phyloP scores from a whole-genome alignment of 1,140 invertebrate species.

The Acromyrmex charruanus region DNA sequence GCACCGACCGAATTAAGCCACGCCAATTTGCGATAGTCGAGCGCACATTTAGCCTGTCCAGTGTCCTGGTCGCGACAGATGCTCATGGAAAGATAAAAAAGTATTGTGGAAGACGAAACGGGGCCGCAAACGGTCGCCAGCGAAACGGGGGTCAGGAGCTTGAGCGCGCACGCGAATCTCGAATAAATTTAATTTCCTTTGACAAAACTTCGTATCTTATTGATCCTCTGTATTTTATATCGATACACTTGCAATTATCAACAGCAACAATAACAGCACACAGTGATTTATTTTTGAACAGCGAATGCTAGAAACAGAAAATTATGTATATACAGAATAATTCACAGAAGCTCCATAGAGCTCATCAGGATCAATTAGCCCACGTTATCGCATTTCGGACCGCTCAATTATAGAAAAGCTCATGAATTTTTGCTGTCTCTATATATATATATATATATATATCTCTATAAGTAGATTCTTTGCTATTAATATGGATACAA shows the following conservation, averaged over 20 bases:
- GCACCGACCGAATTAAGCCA: conserved; percentile 58
- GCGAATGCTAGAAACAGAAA: not conserved
- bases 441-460: not conserved
- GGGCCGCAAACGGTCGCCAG: conserved; percentile 31
- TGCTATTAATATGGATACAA: conserved; percentile 6
- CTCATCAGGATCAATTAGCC: not conserved
- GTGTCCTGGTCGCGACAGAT: conserved; percentile 31
- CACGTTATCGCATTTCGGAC: not conserved
- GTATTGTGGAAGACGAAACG: conserved; percentile 63
- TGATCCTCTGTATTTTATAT: conserved; percentile 36
- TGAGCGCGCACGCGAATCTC: conserved; percentile 6
- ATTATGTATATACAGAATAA: conserved; percentile 7
- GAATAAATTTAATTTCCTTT: conserved; percentile 25
- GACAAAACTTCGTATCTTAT: conserved; percentile 24
- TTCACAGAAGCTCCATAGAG: not conserved
- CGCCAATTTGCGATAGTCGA: conserved; percentile 57
- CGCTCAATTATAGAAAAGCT: conserved; percentile 5
- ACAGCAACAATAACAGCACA: conserved; percentile 19
- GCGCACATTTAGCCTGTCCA: conserved; percentile 37
- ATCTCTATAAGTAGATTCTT: conserved; percentile 3
- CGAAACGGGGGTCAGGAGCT: not conserved
- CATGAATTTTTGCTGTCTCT: not conserved
- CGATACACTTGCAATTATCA: not conserved
- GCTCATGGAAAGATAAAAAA: conserved; percentile 53
- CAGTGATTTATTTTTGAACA: not conserved